Evolutionary conservation across 2,888 invertebrate genomes (phyloP).

Genomic region (Cancer borealis): DNA sequence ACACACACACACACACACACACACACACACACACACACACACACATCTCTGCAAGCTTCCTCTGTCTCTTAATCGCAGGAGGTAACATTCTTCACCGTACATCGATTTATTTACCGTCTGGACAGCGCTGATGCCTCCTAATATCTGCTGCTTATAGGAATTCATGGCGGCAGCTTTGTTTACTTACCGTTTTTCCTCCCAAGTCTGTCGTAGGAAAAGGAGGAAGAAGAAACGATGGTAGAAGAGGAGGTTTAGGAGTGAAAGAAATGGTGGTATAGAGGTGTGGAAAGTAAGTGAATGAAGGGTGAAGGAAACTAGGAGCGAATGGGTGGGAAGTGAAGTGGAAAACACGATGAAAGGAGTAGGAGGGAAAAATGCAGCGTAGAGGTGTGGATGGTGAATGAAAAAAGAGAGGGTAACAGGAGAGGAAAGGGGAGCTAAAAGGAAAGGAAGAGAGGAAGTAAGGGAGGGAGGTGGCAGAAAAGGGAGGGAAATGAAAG

Average conservation of each 20-base stretch:
- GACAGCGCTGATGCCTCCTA: background rate
- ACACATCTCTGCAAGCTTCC: background rate
- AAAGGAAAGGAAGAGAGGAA: slow-evolving; percentile 3
- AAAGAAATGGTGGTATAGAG: background rate
- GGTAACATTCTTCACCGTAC: background rate
- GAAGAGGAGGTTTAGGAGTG: background rate
- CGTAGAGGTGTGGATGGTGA: background rate
- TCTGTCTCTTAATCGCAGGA: background rate
- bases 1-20: slow-evolving; percentile 28
- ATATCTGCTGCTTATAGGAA: background rate
- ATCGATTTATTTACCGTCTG: background rate
- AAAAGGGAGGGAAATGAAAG: background rate
- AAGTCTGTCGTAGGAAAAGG: background rate
- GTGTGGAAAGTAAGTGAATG: background rate
- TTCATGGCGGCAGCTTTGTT: background rate
- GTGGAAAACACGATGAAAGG: background rate
- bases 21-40: slow-evolving; percentile 32
- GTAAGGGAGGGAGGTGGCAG: background rate
- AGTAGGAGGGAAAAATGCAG: background rate
- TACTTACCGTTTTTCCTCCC: background rate
- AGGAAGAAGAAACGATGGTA: background rate
- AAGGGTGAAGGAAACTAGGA: background rate
- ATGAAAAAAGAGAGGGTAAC: background rate
- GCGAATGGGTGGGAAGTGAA: background rate
- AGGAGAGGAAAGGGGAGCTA: background rate